A percentile compares a stretch with the other conserved stretches of the same genome.
Conservation (phyloP, 2,888 invertebrate species). For the Mesopsocus fuscifrons region DNA sequence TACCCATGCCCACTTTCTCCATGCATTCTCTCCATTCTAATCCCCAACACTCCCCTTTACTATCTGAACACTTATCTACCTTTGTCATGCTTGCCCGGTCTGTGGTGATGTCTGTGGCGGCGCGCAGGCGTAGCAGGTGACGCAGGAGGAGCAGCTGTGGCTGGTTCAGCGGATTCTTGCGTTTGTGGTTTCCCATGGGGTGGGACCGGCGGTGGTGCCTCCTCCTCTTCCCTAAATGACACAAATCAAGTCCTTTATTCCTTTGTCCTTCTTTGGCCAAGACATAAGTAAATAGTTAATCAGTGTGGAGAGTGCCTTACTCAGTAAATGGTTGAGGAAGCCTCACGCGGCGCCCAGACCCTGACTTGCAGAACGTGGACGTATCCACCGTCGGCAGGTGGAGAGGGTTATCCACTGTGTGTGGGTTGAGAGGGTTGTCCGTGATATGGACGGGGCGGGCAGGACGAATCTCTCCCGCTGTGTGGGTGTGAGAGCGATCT, state of each 20-base stretch:
- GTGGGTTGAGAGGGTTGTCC: conserved; percentile 24
- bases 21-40: no score
- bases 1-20: no score
- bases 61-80: no score
- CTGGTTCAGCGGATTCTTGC: conserved; percentile 72
- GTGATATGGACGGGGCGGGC: conserved; percentile 26
- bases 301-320: no score
- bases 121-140: conserved; percentile 16
- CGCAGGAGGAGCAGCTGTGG: conserved; percentile 16
- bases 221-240: no score
- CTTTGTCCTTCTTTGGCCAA: no score
- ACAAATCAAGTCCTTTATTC: no score
- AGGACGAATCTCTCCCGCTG: conserved; percentile 18
- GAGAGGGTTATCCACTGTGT: not conserved
- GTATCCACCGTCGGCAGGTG: not conserved
- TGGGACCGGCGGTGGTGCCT: conserved; percentile 30
- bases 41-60: no score
- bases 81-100: no score
- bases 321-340: no score
- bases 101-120: conserved; percentile 26
- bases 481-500: conserved; percentile 28
- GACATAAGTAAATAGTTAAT: no score
- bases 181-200: conserved; percentile 29
- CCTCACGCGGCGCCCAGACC: not conserved
- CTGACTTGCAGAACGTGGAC: conserved; percentile 2